phyloP scores from a whole-genome alignment of 2,113 vertebrate species.

The Tyto alba region DNA sequence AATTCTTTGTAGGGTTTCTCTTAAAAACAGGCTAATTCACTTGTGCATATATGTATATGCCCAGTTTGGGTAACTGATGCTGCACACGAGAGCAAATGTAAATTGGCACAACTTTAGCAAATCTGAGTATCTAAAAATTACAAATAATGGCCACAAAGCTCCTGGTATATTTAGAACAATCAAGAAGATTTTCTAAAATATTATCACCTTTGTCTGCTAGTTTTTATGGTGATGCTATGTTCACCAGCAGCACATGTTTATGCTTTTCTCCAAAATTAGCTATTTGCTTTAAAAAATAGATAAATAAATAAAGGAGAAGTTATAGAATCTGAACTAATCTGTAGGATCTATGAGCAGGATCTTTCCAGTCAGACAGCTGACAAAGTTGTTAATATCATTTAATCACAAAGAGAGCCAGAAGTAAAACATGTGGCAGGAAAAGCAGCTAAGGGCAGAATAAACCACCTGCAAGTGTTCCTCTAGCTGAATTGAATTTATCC shows the following conservation, averaged over 20 bases:
- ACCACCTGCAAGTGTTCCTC: not conserved
- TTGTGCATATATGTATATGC: not conserved
- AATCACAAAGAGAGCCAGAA: not conserved
- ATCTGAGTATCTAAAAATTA: not conserved
- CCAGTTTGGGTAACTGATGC: not conserved
- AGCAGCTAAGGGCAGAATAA: not conserved
- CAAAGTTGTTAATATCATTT: not conserved
- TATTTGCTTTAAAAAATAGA: not conserved
- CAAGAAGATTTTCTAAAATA: not conserved
- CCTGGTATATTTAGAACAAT: not conserved
- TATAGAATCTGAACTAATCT: not conserved
- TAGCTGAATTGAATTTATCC: not conserved
- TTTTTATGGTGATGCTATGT: not conserved
- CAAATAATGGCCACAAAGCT: not conserved
- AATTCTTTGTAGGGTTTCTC: not conserved
- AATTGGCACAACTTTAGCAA: not conserved
- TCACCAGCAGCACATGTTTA: not conserved
- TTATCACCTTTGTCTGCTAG: not conserved
- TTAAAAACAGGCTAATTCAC: not conserved
- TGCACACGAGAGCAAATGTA: not conserved
- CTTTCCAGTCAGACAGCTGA: not conserved
- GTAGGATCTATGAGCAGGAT: not conserved
- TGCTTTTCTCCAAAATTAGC: not conserved
- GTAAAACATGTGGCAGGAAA: not conserved
- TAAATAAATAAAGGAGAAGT: not conserved